Percentiles rank a stretch among this genome's conserved stretches.
These are phyloP conservation scores for Turritopsis rubra DNA, from an alignment of 30 jellyfish, hydroid and myxozoan species.

Conservation along the genomic window DNA sequence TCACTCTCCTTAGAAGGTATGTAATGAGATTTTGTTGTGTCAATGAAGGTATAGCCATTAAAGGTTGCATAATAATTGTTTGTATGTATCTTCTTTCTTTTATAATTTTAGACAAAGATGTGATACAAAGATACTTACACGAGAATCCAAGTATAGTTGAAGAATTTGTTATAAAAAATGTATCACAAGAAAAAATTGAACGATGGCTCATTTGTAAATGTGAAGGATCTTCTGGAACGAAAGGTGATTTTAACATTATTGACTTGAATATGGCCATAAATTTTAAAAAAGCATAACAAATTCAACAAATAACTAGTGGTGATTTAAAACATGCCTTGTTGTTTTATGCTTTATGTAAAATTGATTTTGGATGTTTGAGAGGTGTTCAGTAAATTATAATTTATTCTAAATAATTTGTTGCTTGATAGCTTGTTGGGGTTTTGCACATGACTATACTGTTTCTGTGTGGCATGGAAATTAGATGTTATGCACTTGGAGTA, in stretches of 20 bases:
- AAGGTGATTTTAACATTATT: neutral
- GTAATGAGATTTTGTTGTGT: too few relatives aligned
- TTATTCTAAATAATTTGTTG: too few relatives aligned
- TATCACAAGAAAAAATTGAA: constrained; percentile 21
- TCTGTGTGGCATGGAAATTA: too few relatives aligned
- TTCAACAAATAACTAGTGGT: too few relatives aligned
- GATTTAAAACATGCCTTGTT: too few relatives aligned
- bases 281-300: too few relatives aligned
- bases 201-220: constrained; percentile 25
- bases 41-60: neutral
- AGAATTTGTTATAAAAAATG: constrained; percentile 15
- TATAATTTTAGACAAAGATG: neutral
- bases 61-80: neutral
- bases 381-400: too few relatives aligned
- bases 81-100: neutral
- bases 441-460: too few relatives aligned
- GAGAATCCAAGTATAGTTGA: neutral
- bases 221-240: neutral
- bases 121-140: constrained; percentile 3
- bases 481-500: too few relatives aligned
- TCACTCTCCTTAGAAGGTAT: constrained; percentile 1
- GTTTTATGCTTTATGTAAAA: too few relatives aligned
- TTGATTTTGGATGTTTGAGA: too few relatives aligned
- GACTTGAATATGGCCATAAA: neutral
- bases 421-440: too few relatives aligned